Evolutionary conservation across 2,888 invertebrate species (phyloP), one percentile per base, ranked within the genome.

Genomic region (Ormia ochracea): DNA sequence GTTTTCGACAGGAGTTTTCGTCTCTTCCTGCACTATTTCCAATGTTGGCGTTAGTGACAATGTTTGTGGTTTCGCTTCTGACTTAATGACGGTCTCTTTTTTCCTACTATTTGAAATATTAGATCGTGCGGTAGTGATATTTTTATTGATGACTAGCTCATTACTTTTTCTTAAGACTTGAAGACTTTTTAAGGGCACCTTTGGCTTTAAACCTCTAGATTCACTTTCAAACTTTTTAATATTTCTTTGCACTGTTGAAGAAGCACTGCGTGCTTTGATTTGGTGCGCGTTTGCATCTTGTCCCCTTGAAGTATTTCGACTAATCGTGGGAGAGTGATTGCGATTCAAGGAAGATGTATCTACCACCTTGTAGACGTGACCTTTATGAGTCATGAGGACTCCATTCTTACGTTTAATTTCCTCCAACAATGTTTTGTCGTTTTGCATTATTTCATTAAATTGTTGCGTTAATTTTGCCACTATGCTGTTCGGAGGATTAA

Each of bases 381-480:
- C 84, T 61, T 88, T 90, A 83, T 88, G 90, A 82, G 86, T 85
- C 86, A 86, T 83, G 76, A 91, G 83, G 45, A 91, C 91, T 87
- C 90, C 92, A 87, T 85, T 91, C 84, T 91, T 92, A 65, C 92
- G 90, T 87, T 92, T 92, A 4, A 92, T 90, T 85, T 92, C 92
- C 82, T 91, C 91, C 43, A 91, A 86, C 6, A 91, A 85, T 4
- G 86, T 85, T 10, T 85, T 85, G 79, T 90, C 90, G 78, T 89
- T 88, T 68, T 90, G 89, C 80, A 92, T 91, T 84, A 93, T 90
- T 86, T 93, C 92, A 85, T 94, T 94, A 84, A 94, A 94, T 85
- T 94, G 94, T 82, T 92, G 92, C 1, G 94, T 93, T 74, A 94
- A 87, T 86, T 93, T 92, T 54, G 94, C 93, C 36, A 94, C 94